A percentile compares a stretch with the other conserved stretches of the same genome.
Evolutionary conservation across 2,888 invertebrate genomes (phyloP).

Genomic region (Leucozona laternaria): DNA sequence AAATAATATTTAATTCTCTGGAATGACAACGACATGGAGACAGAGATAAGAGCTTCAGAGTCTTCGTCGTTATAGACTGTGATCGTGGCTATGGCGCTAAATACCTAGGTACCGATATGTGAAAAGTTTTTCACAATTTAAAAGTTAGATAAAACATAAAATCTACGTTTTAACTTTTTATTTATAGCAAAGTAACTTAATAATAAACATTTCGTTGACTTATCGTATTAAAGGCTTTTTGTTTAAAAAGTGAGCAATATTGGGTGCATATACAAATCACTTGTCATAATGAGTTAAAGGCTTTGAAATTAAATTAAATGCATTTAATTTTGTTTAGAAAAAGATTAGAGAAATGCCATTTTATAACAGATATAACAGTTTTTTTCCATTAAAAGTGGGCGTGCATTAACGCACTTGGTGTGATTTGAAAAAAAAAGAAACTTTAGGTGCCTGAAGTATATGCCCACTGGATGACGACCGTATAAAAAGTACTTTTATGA

Average conservation of each 20-base stretch:
- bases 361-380: no score
- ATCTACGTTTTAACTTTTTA: neutral
- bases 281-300: neutral
- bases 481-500: no score
- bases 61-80: neutral
- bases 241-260: neutral
- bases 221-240: neutral
- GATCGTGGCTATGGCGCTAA: neutral
- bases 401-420: no score
- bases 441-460: no score
- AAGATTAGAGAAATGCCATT: no score
- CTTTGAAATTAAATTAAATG: no score
- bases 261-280: neutral
- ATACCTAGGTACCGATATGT: no score
- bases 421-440: no score
- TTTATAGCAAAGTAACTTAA: neutral
- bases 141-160: neutral
- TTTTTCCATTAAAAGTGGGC: no score
- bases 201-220: neutral
- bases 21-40: neutral
- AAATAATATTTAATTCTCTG: slow-evolving; percentile 3
- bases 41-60: neutral
- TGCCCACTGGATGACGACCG: no score
- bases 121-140: neutral
- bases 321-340: no score